Evolutionary conservation across 2,888 invertebrate genomes (phyloP).

Genomic region (Amaurobius ferox): DNA sequence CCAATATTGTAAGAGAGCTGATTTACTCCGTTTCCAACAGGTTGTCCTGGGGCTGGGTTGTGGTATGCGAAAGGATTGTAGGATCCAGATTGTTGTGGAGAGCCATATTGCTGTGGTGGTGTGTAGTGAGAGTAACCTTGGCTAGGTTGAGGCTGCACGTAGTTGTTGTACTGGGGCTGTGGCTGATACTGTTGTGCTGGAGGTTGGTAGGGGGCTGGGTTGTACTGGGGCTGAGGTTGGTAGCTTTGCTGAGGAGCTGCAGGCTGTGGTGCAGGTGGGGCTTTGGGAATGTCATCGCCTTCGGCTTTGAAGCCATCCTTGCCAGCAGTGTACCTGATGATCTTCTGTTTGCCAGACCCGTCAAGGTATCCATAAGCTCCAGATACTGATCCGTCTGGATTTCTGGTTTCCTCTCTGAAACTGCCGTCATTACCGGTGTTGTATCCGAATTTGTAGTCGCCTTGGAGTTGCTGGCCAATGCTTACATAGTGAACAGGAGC

Average conservation of each 20-base stretch:
- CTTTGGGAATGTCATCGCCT: constrained; percentile 68
- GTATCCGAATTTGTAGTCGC: constrained; percentile 73
- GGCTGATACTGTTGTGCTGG: constrained; percentile 42
- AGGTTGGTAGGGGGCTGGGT: constrained; percentile 8
- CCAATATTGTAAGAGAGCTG: constrained; percentile 63
- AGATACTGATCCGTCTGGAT: constrained; percentile 70
- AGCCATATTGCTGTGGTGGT: constrained; percentile 38
- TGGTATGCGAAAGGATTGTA: constrained; percentile 63
- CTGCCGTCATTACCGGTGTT: constrained; percentile 68
- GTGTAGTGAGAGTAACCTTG: constrained; percentile 46
- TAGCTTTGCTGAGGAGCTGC: constrained; percentile 37
- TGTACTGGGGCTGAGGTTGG: constrained; percentile 51
- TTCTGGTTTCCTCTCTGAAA: constrained; percentile 71
- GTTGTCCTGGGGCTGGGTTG: constrained; percentile 42
- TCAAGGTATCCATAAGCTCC: constrained; percentile 72
- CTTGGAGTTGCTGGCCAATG: constrained; percentile 63
- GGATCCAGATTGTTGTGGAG: constrained; percentile 25
- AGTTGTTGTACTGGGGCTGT: constrained; percentile 55
- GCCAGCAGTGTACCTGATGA: constrained; percentile 74
- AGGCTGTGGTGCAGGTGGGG: constrained; percentile 51
- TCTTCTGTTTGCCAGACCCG: constrained; percentile 56
- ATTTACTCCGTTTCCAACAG: constrained; percentile 10
- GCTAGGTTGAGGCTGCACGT: constrained; percentile 55
- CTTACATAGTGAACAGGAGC: constrained; percentile 69
- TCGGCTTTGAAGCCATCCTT: constrained; percentile 74